phyloP scores from a whole-genome alignment of 2,888 invertebrate genomes.

The Pseudococcus jackbeardsleyi region DNA sequence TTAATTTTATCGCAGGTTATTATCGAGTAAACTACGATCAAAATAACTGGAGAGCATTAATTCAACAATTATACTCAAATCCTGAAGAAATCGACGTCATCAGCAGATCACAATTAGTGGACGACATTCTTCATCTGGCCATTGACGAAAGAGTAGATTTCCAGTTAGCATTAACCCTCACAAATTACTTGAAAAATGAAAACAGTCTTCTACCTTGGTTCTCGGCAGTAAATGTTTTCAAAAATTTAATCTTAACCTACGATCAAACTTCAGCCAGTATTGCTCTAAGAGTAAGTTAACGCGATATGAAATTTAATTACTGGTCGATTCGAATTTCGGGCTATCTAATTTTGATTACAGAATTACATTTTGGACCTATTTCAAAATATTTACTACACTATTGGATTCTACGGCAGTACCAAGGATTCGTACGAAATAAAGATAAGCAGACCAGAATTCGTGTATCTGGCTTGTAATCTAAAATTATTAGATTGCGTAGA shows the following conservation, averaged over 20 bases:
- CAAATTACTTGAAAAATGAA: conserved; percentile 79
- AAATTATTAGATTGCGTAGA: conserved; percentile 53
- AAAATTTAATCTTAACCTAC: conserved; percentile 27
- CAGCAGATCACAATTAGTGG: conserved; percentile 84
- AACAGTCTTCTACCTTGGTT: conserved; percentile 77
- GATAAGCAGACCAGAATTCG: conserved; percentile 15
- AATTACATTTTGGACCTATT: conserved; percentile 20
- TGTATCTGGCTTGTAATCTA: conserved; percentile 31
- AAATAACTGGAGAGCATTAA: conserved; percentile 79
- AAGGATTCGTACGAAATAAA: conserved; percentile 33
- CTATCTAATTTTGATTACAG: background rate
- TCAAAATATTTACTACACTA: conserved; percentile 29
- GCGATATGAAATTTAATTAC: background rate
- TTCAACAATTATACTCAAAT: conserved; percentile 75
- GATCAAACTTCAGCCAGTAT: conserved; percentile 26
- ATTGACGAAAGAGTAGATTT: conserved; percentile 76
- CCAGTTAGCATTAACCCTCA: conserved; percentile 76
- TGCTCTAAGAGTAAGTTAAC: background rate
- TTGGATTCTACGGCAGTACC: conserved; percentile 3
- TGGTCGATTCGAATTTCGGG: background rate
- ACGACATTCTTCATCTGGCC: conserved; percentile 85
- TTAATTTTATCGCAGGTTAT: conserved; percentile 70
- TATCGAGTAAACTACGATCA: conserved; percentile 82
- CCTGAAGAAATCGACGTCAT: conserved; percentile 71
- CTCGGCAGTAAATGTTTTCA: conserved; percentile 46